Percentiles rank a stretch among this genome's conserved stretches.
These are phyloP conservation scores for Palythoa caribaeorum DNA, from an alignment of 92 coral and sea anemone species.

Conservation along the genomic window DNA sequence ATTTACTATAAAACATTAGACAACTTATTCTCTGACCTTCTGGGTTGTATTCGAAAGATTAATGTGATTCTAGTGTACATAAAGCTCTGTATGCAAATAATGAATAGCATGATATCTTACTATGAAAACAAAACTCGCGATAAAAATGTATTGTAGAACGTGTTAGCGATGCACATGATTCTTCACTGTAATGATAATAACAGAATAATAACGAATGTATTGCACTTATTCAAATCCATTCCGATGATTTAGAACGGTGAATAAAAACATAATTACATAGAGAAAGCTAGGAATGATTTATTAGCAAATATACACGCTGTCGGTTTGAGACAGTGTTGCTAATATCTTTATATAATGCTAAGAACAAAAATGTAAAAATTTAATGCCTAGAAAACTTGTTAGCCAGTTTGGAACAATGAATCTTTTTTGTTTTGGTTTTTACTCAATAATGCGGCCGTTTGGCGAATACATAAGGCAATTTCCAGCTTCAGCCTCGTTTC, in stretches of 20 bases:
- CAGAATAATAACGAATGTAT: not conserved
- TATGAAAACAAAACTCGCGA: too few relatives aligned
- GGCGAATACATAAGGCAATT: too few relatives aligned
- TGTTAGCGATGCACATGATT: too few relatives aligned
- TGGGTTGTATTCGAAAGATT: slow-evolving; percentile 1
- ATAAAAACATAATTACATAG: slow-evolving; percentile 3
- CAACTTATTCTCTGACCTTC: not conserved
- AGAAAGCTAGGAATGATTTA: slow-evolving; percentile 5
- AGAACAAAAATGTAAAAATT: too few relatives aligned
- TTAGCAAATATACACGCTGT: slow-evolving; percentile 5
- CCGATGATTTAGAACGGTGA: not conserved
- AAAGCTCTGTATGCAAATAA: not conserved
- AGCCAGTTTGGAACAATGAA: too few relatives aligned
- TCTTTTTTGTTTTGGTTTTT: too few relatives aligned
- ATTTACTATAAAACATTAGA: not conserved
- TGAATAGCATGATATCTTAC: too few relatives aligned
- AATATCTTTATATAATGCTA: not conserved
- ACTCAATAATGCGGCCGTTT: too few relatives aligned
- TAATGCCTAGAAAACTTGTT: too few relatives aligned
- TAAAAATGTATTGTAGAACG: too few relatives aligned
- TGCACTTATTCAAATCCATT: not conserved
- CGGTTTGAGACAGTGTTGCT: slow-evolving; percentile 22
- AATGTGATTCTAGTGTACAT: not conserved
- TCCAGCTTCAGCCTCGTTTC: too few relatives aligned
- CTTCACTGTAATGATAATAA: not conserved